Evolutionary conservation across 1,140 invertebrate genomes (phyloP), one percentile per base, ranked within the genome.

Genomic region (Lucilia cuprina): DNA sequence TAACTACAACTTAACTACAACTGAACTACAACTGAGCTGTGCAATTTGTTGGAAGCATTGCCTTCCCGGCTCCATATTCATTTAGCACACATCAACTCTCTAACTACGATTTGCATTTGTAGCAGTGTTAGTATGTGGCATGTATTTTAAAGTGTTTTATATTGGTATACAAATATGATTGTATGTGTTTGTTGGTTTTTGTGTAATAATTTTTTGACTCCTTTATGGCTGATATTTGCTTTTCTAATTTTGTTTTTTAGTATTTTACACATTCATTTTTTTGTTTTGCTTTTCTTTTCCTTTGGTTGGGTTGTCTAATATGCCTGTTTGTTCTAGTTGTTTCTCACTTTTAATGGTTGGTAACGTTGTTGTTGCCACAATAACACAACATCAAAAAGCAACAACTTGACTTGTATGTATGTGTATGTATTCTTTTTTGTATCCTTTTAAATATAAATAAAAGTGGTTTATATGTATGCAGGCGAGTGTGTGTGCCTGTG

Each of bases 231-330:
- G n/a, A 21, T 70, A 21, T 21, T 70, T 70, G 65, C n/a, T 70
- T 70, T n/a, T 70, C n/a, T 21, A 21, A 70, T 85, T 86, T 84
- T 84, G 70, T 82, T 50, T 86, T 84, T 87, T 87, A 82, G 82
- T 88, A 87, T 84, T 86, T 85, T 47, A 41, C 35, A 41, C 35
- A 41, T 8, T 41, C 35, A 50, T n/a, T 75, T 83, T 55, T 41
- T 55, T 55, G 50, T 55, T 55, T 55, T n/a, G n/a, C n/a, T n/a
- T n/a, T n/a, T n/a, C n/a, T 5, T 55, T 55, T 12, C 50, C 50
- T 55, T 55, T 55, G 50, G 10, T 17, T 55, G 5, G 50, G 10
- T 55, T 17, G 50, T 55, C 14, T 55, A 55, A 55, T 55, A 55
- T 17, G 50, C 35, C 35, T n/a, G n/a, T n/a, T n/a, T n/a, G n/a